Evolutionary conservation across 2,113 vertebrate species (phyloP), one percentile per base, ranked within the genome.

Genomic region (Panthera leo): DNA sequence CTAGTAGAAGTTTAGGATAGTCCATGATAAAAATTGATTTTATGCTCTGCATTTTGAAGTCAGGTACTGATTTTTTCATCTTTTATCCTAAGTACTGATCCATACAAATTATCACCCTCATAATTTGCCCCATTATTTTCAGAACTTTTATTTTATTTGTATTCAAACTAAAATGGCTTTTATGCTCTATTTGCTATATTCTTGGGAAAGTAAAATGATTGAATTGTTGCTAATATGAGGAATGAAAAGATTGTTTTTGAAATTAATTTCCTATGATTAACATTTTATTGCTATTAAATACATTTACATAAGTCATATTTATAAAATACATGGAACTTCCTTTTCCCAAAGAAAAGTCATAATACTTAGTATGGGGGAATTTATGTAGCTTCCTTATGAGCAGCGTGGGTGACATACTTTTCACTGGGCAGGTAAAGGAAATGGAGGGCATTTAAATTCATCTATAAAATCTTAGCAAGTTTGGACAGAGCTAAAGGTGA

Each of bases 211-310:
- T 71, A 78, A 93, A 85, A 9, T 78, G n/a, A 84, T n/a, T 71
- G 5, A 73, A 90, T 78, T 87, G 71, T 25, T 96, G 55, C 51
- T 51, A 53, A 63, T 68, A 76, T 94, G 58, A 85, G 25, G 79
- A 58, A 85, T 55, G 12, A 58, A 79, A 89, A 83, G 36, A 51
- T 42, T 84, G 23, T 55, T 90, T 87, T 94, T 71, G 7, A 86
- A 95, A 67, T 96, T 89, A 76, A 90, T 76, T 85, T 86, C 25
- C 68, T 39, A 90, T 55, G 13, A 45, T 75, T 87, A 84, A 70
- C 71, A 86, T 89, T 85, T 84, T 87, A 58, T 91, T 85, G 11
- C n/a, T 86, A 68, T 82, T 92, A 76, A 76, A 63, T 73, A 51
- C 23, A 45, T 82, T 86, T 65, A 85, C 10, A 23, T 29, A 65